Base-by-base conservation (phyloP, 92 coral and sea anemone genomes). In the Bergia puertoricense region DNA sequence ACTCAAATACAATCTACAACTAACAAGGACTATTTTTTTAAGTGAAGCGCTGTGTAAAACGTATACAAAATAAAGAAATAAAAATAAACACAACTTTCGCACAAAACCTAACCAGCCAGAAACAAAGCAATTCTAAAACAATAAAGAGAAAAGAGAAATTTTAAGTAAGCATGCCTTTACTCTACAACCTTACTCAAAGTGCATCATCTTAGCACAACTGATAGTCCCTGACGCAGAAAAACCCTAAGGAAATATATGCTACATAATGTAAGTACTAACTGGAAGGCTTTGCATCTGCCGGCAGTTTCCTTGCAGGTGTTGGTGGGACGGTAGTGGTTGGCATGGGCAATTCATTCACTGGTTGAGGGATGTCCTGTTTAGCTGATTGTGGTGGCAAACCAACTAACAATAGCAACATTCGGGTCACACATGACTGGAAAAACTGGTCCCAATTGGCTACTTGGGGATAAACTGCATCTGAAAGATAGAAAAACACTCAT, bases 341-440 rank as follows among this genome's bases (percentile, higher is more conserved):
- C 85, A 92, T 90, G 1, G 94, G 94, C 7, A 88, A 89, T 76
- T 89, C 88, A 74, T 92, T 94, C 67, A 93, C 89, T 62, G 96
- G 94, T 76, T 88, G 89, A 86, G 82, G 65, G 51, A 6, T 46
- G 82, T 48, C 44, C 83, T 51, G 83, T 69, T 30, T 86, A 8
- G 38, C 66, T 38, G 91, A 45, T 22, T 88, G 88, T 48, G 96
- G 98, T 69, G 98, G 96, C 6, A 95, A 92, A 43, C 98, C 98
- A 22, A 95, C 94, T 42, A 95, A 85, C 73, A 91, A 82, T 46
- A 95, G 57, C 75, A 93, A 91, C 74, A 95, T 87, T 71, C 96
- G 90, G 9, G 96, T 90, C 44, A 95, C 98, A 87, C 92, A 92
- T 50, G 95, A 77, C 80, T 95, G 98, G 90, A 93, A 95, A 88